These are phyloP conservation scores for Aphelocoma coerulescens DNA, from an alignment of 2,113 vertebrate genomes.

Conservation along the genomic window DNA sequence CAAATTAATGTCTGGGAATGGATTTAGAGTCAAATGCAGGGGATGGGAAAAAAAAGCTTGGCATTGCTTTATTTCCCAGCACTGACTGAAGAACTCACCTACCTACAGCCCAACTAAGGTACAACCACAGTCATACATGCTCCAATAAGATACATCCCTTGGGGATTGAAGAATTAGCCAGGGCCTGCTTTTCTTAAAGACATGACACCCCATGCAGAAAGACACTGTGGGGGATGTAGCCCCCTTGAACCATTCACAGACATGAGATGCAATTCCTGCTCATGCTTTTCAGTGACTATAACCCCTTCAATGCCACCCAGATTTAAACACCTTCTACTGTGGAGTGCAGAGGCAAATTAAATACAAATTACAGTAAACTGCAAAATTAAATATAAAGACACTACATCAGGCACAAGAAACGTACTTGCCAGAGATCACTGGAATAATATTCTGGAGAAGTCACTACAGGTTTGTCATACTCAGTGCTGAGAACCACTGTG, in stretches of 20 bases:
- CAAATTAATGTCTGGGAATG: not conserved
- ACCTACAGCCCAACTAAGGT: not conserved
- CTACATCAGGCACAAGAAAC: not conserved
- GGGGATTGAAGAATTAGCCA: not conserved
- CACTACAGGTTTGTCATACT: not conserved
- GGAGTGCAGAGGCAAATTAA: not conserved
- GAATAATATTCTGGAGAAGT: not conserved
- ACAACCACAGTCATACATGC: accelerated
- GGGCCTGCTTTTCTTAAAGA: not conserved
- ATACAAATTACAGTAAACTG: not conserved
- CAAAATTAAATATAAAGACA: not conserved
- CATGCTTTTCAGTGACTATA: not conserved
- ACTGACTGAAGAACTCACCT: not conserved
- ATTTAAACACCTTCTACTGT: not conserved
- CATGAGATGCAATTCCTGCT: not conserved
- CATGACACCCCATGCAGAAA: not conserved
- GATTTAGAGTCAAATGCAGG: not conserved
- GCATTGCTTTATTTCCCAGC: not conserved
- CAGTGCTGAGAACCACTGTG: not conserved
- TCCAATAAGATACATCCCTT: not conserved
- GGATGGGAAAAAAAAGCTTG: not conserved
- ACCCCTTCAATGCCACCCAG: not conserved
- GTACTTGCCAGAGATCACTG: not conserved
- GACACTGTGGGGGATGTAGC: not conserved
- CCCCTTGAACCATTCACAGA: not conserved